These are phyloP conservation scores for Astyanax mexicanus DNA, from an alignment of 2,797 vertebrate genomes.

Conservation along the genomic window DNA sequence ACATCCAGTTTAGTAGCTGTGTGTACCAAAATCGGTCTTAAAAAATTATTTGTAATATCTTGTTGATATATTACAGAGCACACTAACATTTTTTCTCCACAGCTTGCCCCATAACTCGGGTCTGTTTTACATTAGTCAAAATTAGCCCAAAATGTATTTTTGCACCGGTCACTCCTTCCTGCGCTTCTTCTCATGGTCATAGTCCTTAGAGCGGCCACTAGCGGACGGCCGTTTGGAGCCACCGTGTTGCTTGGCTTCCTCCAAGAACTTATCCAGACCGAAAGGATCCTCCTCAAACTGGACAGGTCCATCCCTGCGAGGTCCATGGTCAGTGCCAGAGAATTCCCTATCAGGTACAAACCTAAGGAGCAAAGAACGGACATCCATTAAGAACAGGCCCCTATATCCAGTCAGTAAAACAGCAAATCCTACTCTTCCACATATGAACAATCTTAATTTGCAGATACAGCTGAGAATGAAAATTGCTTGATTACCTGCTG, in stretches of 20 bases:
- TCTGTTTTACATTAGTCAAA: no score
- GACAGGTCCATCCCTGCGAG: slow-evolving; percentile 91
- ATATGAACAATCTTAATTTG: neutral
- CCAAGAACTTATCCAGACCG: slow-evolving; percentile 98
- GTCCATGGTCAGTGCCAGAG: slow-evolving; percentile 89
- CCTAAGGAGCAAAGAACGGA: slow-evolving; percentile 48
- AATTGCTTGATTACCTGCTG: slow-evolving; percentile 79
- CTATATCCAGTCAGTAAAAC: neutral
- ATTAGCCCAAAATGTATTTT: no score
- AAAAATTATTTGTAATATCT: neutral
- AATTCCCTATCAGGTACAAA: slow-evolving; percentile 95
- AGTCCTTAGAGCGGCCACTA: slow-evolving; percentile 92
- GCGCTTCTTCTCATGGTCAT: slow-evolving; percentile 97
- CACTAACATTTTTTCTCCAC: neutral
- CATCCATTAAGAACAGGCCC: neutral
- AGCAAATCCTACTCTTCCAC: neutral
- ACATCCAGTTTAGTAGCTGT: neutral
- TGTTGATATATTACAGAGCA: neutral
- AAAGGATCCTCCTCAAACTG: slow-evolving; percentile 99
- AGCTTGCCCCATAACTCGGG: neutral
- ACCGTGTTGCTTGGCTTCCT: slow-evolving; percentile 97
- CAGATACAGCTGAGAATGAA: neutral
- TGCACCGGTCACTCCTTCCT: slow-evolving; percentile 93
- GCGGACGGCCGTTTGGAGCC: slow-evolving; percentile 94
- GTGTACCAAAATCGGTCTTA: neutral